Evolutionary conservation across 2,888 invertebrate species (phyloP), one percentile per base, ranked within the genome.

Genomic region (Quadroppia sp.): DNA sequence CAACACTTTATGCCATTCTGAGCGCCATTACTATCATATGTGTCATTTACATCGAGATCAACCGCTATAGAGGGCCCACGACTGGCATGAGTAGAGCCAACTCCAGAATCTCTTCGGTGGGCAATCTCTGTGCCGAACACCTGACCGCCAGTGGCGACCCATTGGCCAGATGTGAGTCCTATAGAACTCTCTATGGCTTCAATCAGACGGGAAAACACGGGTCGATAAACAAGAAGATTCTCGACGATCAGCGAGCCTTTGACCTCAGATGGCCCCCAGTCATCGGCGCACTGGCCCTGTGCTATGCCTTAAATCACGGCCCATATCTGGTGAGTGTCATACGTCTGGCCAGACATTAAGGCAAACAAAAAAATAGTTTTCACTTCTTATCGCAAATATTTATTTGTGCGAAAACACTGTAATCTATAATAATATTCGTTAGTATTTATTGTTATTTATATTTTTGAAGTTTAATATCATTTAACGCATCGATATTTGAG

Each of bases 271-370:
- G 80, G 80, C 76, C 77, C 2, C 83, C 87, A 77, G 79, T 83
- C 25, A 81, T 82, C 76, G 82, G 83, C 75, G 84, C 87, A 64
- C 81, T 87, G 75, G 83, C 85, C 74, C 85, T 87, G 28, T 86
- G 86, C 79, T 87, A 87, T 80, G 79, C 85, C 72, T 84, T 87
- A 79, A 86, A 87, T 79, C 87, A 87, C 79, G 80, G 87, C 61
- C 87, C 87, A 1, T 81, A 87, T 20, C 81, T 87, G 83, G 87
- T 87, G 81, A 87, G 86, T 85, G 59, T 30, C 1, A 59, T 36
- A 7, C 36, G 4, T 36, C 36, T 36, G 36, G 9, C 36, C 36
- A 36, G 9, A 36, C 36, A 36, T 2, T 7, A 30, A 20, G 20
- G 2, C 25, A 23, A 53, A 50, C 23, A 23, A 53, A 53, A 23